A percentile compares a stretch with the other conserved stretches of the same genome.
Conservation (phyloP, 2,888 invertebrate genomes). For the Lasioglossum oenotherae region DNA sequence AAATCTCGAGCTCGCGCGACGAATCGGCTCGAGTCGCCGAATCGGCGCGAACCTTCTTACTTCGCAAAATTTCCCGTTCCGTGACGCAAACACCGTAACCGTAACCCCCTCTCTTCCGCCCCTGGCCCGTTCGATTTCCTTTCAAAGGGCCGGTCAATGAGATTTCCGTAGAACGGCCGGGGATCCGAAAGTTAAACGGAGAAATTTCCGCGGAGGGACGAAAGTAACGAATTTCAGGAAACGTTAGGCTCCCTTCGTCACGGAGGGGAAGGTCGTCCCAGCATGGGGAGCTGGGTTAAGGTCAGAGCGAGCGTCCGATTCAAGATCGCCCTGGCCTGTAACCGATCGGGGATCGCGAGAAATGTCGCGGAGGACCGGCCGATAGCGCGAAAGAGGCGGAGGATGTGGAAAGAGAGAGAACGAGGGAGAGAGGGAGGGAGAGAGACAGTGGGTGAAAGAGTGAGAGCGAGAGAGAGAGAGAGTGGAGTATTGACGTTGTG, state of each 20-base stretch:
- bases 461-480: conserved; percentile 70
- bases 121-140: conserved; percentile 18
- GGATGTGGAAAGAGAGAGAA: conserved; percentile 36
- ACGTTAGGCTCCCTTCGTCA: conserved; percentile 50
- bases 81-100: not conserved
- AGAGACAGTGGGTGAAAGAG: conserved; percentile 54
- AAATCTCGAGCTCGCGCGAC: conserved; percentile 23
- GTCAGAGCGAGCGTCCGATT: conserved; percentile 72
- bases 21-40: conserved; percentile 15
- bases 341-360: conserved; percentile 49
- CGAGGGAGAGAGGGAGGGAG: conserved; percentile 69
- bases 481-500: conserved; percentile 82
- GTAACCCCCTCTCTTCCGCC: not conserved
- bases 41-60: not conserved
- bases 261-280: conserved; percentile 17
- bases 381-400: conserved; percentile 43
- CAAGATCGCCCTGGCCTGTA: conserved; percentile 56
- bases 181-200: conserved; percentile 34
- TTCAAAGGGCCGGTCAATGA: conserved; percentile 19
- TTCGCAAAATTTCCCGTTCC: not conserved
- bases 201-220: conserved; percentile 37
- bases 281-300: conserved; percentile 72
- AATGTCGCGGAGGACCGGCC: conserved; percentile 37
- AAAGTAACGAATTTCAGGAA: conserved; percentile 62
- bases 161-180: conserved; percentile 35